Evolutionary conservation across 2,888 invertebrate genomes (phyloP).

Genomic region (Andrena fulva): DNA sequence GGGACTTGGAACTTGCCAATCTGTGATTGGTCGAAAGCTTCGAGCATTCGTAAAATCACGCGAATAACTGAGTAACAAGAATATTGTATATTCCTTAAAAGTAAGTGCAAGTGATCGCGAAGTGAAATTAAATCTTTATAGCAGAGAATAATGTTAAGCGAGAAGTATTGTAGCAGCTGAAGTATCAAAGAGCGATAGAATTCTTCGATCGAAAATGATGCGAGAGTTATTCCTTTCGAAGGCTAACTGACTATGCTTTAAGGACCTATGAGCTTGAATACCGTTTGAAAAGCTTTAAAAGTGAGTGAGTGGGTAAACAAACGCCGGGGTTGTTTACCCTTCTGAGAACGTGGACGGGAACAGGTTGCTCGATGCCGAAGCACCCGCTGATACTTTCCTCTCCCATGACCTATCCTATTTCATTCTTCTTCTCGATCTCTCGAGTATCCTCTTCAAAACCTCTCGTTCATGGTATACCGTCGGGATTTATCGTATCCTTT

Average conservation of each 20-base stretch:
- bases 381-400: conserved; percentile 65
- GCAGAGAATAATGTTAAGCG: background rate
- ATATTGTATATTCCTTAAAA: too few species aligned
- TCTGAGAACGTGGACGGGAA: conserved; percentile 66
- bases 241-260: conserved; percentile 56
- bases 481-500: background rate
- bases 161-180: background rate
- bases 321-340: conserved; percentile 74
- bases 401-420: conserved; percentile 70
- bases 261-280: conserved; percentile 74
- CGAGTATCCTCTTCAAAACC: conserved; percentile 20
- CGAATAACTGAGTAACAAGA: too few species aligned
- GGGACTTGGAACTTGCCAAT: too few species aligned
- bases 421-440: conserved; percentile 57
- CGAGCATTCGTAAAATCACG: too few species aligned
- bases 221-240: conserved; percentile 17
- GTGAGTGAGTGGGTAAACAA: conserved; percentile 73
- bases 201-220: background rate
- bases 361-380: conserved; percentile 59
- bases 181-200: background rate
- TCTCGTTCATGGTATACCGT: background rate
- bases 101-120: too few species aligned
- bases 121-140: background rate
- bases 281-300: conserved; percentile 74
- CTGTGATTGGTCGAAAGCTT: too few species aligned